Conservation (phyloP, 2,113 vertebrate genomes). For the Dicerorhinus sumatrensis region DNA sequence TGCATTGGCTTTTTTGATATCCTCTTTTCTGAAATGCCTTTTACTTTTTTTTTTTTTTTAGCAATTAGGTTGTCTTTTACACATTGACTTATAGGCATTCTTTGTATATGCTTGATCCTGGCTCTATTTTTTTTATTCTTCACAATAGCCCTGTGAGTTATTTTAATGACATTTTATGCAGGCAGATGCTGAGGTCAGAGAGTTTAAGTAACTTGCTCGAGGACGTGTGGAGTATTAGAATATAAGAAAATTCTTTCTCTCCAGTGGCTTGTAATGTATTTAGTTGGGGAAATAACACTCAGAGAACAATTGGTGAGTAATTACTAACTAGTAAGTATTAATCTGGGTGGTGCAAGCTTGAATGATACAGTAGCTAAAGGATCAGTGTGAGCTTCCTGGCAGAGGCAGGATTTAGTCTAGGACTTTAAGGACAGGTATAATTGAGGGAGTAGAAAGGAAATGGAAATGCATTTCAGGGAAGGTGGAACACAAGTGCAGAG, state of each 20-base stretch:
- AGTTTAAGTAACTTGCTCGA: not conserved
- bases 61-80: not conserved
- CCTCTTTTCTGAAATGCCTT: not conserved
- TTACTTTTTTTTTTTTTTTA: not conserved
- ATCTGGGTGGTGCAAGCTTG: not conserved
- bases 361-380: not conserved
- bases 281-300: slow-evolving; percentile 17
- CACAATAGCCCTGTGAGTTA: not conserved
- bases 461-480: not conserved
- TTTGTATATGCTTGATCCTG: not conserved
- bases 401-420: not conserved
- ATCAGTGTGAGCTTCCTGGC: not conserved
- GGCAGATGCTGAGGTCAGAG: not conserved
- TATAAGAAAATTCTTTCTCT: not conserved
- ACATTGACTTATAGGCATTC: not conserved
- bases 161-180: slow-evolving; percentile 4
- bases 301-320: slow-evolving; percentile 42
- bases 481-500: not conserved
- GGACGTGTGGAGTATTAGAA: not conserved
- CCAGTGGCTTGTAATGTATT: not conserved
- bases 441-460: slow-evolving; percentile 18
- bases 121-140: not conserved
- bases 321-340: not conserved
- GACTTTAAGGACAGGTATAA: not conserved
- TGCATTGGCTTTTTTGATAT: not conserved